These are phyloP conservation scores for Ormyrus nitidulus DNA, from an alignment of 2,888 invertebrate genomes.

Conservation along the genomic window DNA sequence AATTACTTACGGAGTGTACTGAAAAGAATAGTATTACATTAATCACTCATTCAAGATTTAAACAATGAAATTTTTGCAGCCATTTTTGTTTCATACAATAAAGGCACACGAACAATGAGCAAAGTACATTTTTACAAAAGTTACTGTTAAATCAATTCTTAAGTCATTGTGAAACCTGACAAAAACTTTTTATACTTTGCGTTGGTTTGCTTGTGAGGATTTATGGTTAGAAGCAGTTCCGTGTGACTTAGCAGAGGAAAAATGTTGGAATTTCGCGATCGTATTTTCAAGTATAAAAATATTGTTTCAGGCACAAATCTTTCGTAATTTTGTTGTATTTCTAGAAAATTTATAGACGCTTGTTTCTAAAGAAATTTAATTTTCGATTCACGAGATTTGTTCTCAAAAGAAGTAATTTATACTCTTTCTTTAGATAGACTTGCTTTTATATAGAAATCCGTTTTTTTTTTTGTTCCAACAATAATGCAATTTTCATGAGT, in stretches of 20 bases:
- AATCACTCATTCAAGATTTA: background rate
- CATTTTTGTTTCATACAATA: too few relatives aligned
- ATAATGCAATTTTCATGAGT: too few relatives aligned
- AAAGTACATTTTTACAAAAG: too few relatives aligned
- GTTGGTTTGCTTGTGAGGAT: slow-evolving; percentile 8
- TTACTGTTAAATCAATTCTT: slow-evolving; percentile 5
- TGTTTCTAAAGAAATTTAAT: background rate
- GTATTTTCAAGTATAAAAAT: slow-evolving; percentile 26
- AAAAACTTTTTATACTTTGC: slow-evolving; percentile 22
- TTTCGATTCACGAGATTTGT: background rate
- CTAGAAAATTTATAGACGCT: slow-evolving; percentile 3
- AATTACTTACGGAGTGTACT: too few relatives aligned
- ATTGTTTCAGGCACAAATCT: slow-evolving; percentile 4
- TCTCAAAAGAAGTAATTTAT: background rate
- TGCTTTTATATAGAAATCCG: too few relatives aligned
- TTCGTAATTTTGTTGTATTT: slow-evolving; percentile 31
- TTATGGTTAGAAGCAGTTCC: slow-evolving; percentile 41
- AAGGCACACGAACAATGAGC: too few relatives aligned
- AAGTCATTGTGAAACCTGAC: slow-evolving; percentile 38
- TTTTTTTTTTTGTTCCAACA: too few relatives aligned
- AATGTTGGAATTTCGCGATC: slow-evolving; percentile 20
- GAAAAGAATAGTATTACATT: too few relatives aligned
- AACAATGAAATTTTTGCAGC: background rate
- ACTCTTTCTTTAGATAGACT: background rate
- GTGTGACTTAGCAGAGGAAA: slow-evolving; percentile 28